Conservation (phyloP, 2,888 invertebrate species). For the Argyresthia goedartella region DNA sequence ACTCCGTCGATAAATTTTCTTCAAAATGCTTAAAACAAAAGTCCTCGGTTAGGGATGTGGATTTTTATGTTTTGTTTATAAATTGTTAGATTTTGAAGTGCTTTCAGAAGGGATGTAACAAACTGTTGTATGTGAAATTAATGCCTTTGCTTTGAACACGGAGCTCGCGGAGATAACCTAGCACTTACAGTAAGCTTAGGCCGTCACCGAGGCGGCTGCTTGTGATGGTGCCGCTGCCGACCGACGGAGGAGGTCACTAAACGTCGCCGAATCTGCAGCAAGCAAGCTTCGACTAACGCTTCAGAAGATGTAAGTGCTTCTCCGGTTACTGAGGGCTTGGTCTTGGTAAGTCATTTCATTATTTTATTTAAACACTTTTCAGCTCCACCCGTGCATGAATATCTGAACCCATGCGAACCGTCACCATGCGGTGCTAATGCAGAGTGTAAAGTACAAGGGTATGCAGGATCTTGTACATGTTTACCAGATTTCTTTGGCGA, state of each 20-base stretch:
- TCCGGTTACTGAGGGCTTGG: constrained; percentile 42
- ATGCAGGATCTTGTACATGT: constrained; percentile 81
- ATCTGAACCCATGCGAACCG: constrained; percentile 72
- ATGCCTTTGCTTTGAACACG: constrained; percentile 63
- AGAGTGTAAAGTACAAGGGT: constrained; percentile 79
- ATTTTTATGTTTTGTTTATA: constrained; percentile 23
- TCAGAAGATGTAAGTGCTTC: constrained; percentile 65
- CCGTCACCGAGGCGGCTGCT: constrained; percentile 57
- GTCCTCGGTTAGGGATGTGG: constrained; percentile 37
- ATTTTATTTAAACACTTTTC: constrained; percentile 38
- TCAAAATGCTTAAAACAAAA: constrained; percentile 49
- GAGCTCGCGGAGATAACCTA: constrained; percentile 70
- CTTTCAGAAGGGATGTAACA: constrained; percentile 61
- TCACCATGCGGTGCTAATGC: constrained; percentile 80
- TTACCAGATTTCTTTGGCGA: constrained; percentile 80
- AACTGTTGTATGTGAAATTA: constrained; percentile 52
- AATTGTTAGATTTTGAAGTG: constrained; percentile 41
- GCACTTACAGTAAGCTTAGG: constrained; percentile 71
- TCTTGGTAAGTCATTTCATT: constrained; percentile 52
- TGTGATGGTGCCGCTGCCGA: constrained; percentile 51
- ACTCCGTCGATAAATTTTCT: constrained; percentile 32
- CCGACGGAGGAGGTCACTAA: constrained; percentile 58
- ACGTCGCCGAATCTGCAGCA: constrained; percentile 42
- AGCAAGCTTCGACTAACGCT: constrained; percentile 70
- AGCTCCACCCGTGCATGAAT: constrained; percentile 55